Evolutionary conservation across 2,113 vertebrate species (phyloP).

Genomic region (Lota lota): DNA sequence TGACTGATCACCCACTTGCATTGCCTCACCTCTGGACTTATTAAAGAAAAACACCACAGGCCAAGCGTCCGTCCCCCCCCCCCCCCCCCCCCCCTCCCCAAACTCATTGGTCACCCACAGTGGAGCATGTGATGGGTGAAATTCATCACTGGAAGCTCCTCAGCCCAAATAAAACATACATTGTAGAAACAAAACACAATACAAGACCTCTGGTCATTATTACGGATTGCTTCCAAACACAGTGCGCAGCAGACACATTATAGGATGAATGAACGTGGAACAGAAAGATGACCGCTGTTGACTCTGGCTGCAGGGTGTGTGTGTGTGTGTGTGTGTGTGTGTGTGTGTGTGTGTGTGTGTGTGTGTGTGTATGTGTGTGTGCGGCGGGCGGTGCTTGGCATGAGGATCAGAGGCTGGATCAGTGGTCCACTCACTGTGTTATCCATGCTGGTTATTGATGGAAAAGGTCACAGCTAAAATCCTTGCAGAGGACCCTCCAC

Average conservation of each 20-base stretch:
- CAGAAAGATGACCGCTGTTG: slow-evolving; percentile 43
- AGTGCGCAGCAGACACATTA: slow-evolving; percentile 32
- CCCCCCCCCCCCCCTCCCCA: not conserved
- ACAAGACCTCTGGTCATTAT: slow-evolving; percentile 41
- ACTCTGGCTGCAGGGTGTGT: slow-evolving; percentile 44
- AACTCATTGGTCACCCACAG: slow-evolving; percentile 58
- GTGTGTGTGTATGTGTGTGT: too few relatives aligned
- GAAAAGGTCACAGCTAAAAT: slow-evolving; percentile 12
- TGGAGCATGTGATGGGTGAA: slow-evolving; percentile 54
- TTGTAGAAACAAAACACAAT: slow-evolving; percentile 22
- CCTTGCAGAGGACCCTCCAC: not conserved
- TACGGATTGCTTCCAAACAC: slow-evolving; percentile 42
- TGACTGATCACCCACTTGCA: slow-evolving; percentile 61
- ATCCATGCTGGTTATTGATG: slow-evolving; percentile 6
- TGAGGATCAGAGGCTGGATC: slow-evolving; percentile 27
- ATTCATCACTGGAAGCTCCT: slow-evolving; percentile 59
- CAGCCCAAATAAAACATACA: slow-evolving; percentile 54
- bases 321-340: slow-evolving; percentile 16
- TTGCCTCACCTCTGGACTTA: slow-evolving; percentile 69
- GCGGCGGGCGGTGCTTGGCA: slow-evolving; percentile 25
- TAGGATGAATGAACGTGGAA: slow-evolving; percentile 30
- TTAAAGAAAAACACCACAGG: slow-evolving; percentile 70
- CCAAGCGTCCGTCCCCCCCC: slow-evolving; percentile 26
- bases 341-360: too few relatives aligned
- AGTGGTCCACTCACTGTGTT: slow-evolving; percentile 10